Base-by-base conservation (phyloP, 2,797 vertebrate species). In the Phrynocephalus vlangalii region DNA sequence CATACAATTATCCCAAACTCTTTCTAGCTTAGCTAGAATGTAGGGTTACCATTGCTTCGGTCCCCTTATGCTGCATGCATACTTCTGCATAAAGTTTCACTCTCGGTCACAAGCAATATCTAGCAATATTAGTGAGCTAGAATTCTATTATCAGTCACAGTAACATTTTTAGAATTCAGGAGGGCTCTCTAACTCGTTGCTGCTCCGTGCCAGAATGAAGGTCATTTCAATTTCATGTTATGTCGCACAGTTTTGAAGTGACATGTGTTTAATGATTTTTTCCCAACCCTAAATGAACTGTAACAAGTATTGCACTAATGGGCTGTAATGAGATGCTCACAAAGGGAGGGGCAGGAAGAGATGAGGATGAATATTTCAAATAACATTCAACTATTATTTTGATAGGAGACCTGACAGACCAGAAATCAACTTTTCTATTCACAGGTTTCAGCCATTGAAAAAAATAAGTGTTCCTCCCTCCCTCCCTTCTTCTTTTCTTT, bases 211-310 rank as follows among this genome's bases (percentile, higher is more conserved):
- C 90, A 93, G 94, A 94, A 93, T 82, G 95, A 91, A 94, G 95
- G 93, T 94, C 83, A 89, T 94, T 95, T 94, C 88, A 83, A 94
- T 94, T 95, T 95, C 91, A 88, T 92, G 87, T 93, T 93, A 77
- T 89, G 86, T 83, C 82, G 90, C 0, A 1, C 67, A 76, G 87
- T 94, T 96, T 94, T 95, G 91, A 91, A 94, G 91, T 94, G 94
- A 92, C 90, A 84, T 91, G 88, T 90, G 88, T 90, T 95, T 93
- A 95, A 94, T 63, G 90, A 85, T 91, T 89, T 83, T 91, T 75
- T 77, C 91, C 89, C 38, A 44, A 44, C 66, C 83, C 88, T 93
- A 94, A 95, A 94, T 91, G 90, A 94, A 94, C 0, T 88, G 86
- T 90, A 95, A 87, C 72, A 90, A 93, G 80, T 89, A 92, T 93